phyloP scores from a whole-genome alignment of 2,797 vertebrate genomes.

The Paguma larvata region DNA sequence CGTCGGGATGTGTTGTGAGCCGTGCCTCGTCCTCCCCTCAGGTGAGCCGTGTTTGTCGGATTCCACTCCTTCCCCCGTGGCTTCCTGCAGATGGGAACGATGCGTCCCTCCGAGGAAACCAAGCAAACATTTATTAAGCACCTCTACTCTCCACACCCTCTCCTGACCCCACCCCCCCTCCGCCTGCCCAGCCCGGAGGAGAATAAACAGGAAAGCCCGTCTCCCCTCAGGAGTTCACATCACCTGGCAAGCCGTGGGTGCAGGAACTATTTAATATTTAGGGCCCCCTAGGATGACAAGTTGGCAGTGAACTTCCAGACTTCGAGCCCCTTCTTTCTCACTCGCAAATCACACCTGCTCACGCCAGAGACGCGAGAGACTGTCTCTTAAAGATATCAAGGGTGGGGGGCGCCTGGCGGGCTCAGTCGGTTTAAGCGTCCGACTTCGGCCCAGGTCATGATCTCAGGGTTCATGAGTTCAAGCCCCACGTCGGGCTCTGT shows the following conservation, averaged over 20 bases:
- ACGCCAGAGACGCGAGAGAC: background rate
- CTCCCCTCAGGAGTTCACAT: too few species aligned
- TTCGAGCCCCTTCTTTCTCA: background rate
- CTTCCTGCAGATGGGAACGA: background rate
- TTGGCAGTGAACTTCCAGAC: background rate
- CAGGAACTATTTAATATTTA: background rate
- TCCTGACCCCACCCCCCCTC: background rate
- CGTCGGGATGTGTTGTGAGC: background rate
- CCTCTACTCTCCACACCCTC: background rate
- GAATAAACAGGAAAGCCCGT: background rate
- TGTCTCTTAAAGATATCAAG: background rate
- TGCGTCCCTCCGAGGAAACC: fast-evolving
- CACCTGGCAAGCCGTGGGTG: background rate
- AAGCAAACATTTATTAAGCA: too few species aligned
- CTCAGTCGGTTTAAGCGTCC: too few species aligned
- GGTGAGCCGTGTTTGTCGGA: background rate
- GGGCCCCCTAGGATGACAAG: too few species aligned
- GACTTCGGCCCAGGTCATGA: too few species aligned
- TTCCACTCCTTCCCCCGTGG: too few species aligned
- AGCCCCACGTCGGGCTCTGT: too few species aligned
- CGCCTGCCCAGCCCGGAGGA: background rate
- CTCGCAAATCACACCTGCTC: background rate
- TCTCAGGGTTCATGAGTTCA: fast-evolving
- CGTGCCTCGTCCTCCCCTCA: background rate
- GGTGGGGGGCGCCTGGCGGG: background rate